Evolutionary conservation across 2,113 vertebrate genomes (phyloP).

Genomic region (Sapayoa aenigma): DNA sequence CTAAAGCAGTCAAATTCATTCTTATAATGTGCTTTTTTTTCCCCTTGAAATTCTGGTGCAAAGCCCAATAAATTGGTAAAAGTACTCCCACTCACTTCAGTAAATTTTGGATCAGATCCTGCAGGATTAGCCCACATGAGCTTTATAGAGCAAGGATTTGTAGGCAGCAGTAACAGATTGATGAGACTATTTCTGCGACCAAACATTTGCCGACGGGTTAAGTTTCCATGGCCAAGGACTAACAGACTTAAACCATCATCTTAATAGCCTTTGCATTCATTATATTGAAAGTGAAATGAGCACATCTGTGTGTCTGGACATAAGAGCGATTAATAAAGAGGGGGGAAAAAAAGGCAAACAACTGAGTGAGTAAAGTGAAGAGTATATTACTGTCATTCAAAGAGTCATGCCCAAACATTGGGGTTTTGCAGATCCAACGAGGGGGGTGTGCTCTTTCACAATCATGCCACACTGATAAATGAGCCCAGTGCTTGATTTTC

Average conservation of each 20-base stretch:
- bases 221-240: conserved; percentile 18
- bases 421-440: not conserved
- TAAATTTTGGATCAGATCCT: conserved; percentile 8
- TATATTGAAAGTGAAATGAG: conserved; percentile 20
- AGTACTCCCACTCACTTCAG: conserved; percentile 15
- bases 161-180: conserved; percentile 20
- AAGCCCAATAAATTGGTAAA: not conserved
- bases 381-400: not conserved
- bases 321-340: not conserved
- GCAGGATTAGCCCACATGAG: not conserved
- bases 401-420: not conserved
- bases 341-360: not conserved
- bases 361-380: not conserved
- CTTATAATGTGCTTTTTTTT: not conserved
- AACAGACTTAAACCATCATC: conserved; percentile 26
- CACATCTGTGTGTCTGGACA: not conserved
- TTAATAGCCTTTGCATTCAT: not conserved
- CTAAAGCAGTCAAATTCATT: conserved; percentile 22
- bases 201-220: not conserved
- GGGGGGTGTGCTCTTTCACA: not conserved
- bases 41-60: not conserved
- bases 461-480: not conserved
- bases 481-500: not conserved
- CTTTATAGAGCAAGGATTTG: not conserved
- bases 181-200: conserved; percentile 13